Evolutionary conservation across 1,140 invertebrate species (phyloP).

Genomic region (Aphidius ervi): DNA sequence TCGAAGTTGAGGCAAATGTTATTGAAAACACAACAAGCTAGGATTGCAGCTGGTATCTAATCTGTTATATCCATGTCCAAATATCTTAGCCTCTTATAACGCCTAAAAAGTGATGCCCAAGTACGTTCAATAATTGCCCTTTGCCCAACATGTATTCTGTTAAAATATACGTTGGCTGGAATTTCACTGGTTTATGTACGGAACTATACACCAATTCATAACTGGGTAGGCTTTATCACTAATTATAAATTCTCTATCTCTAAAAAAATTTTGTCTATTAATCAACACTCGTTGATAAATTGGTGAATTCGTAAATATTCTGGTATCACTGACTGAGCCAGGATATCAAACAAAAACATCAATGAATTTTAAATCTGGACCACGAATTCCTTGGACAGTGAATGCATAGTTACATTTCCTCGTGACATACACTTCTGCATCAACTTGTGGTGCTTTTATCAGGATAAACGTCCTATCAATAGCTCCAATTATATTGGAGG

Average conservation of each 20-base stretch:
- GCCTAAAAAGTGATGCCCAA: conserved; percentile 6
- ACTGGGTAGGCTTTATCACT: conserved; percentile 10
- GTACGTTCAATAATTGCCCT: conserved; percentile 1
- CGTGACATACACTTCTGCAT: conserved; percentile 7
- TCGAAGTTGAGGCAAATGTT: conserved; percentile 16
- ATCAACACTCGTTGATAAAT: background rate
- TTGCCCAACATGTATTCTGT: background rate
- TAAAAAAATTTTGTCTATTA: background rate
- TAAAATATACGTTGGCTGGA: conserved; percentile 1
- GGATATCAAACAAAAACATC: conserved; percentile 9
- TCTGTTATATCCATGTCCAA: conserved; percentile 12
- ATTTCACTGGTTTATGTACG: conserved; percentile 3
- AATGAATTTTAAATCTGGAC: conserved; percentile 1
- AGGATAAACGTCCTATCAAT: conserved; percentile 15
- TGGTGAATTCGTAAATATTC: conserved; percentile 12
- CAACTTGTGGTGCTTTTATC: conserved; percentile 12
- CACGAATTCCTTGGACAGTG: conserved; percentile 10
- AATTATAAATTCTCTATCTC: background rate
- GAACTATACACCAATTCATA: conserved; percentile 3
- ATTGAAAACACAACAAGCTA: conserved; percentile 10
- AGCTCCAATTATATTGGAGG: conserved; percentile 11
- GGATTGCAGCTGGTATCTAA: conserved; percentile 1
- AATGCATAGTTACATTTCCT: conserved; percentile 10
- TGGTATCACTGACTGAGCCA: conserved; percentile 13
- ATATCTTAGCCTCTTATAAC: conserved; percentile 8